A percentile compares a stretch with the other conserved stretches of the same genome.
These are phyloP conservation scores for Hymenopus coronatus DNA, from an alignment of 2,888 invertebrate species.

Conservation along the genomic window DNA sequence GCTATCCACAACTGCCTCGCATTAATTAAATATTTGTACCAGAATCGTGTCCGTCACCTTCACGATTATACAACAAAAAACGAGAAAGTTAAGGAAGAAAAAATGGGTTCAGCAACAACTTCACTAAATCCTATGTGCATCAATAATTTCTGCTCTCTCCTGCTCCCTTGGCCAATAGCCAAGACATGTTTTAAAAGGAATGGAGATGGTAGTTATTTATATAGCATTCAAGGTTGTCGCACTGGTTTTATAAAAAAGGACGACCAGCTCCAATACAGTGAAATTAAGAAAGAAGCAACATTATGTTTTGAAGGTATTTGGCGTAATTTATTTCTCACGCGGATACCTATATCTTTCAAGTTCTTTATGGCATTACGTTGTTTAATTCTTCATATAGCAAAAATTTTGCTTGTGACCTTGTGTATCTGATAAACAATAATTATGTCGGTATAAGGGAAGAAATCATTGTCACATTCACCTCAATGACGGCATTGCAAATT, in stretches of 20 bases:
- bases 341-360: neutral
- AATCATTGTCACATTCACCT: too few relatives aligned
- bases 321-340: neutral
- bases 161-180: constrained; percentile 16
- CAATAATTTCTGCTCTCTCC: constrained; percentile 5
- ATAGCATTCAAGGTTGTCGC: neutral
- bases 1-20: neutral
- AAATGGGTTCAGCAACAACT: neutral
- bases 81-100: neutral
- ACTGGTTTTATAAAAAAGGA: neutral
- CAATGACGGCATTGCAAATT: too few relatives aligned
- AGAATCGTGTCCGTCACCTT: neutral
- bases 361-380: neutral
- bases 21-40: neutral
- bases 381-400: neutral
- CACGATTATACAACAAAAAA: neutral
- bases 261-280: neutral
- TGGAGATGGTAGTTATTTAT: neutral
- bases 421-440: too few relatives aligned
- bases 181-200: constrained; percentile 18
- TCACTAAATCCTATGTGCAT: constrained; percentile 21
- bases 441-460: too few relatives aligned
- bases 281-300: neutral
- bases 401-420: too few relatives aligned
- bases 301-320: neutral